A percentile compares a stretch with the other conserved stretches of the same genome.
Conservation (phyloP, 2,113 vertebrate species). For the Coptodon bakossiorum region DNA sequence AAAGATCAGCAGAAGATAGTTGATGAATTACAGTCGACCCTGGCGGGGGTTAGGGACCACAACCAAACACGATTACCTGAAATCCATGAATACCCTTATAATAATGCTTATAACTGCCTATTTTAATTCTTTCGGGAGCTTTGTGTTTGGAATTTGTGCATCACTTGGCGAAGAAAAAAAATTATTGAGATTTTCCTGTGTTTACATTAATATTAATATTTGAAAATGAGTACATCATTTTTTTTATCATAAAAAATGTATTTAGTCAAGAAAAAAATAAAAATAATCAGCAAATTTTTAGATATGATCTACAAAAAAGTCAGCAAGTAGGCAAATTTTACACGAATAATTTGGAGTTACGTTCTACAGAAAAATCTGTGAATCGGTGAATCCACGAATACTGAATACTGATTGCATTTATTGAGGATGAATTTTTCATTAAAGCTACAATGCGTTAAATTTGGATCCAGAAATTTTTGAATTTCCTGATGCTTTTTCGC, state of each 20-base stretch:
- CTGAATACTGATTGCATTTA: background rate
- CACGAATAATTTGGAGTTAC: background rate
- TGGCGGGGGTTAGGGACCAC: background rate
- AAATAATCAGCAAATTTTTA: background rate
- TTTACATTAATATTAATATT: background rate
- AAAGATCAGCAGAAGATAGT: background rate
- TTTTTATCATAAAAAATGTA: background rate
- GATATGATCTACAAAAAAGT: background rate
- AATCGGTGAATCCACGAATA: background rate
- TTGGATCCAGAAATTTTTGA: background rate
- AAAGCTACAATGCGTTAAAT: background rate
- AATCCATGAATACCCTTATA: background rate
- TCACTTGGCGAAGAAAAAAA: background rate
- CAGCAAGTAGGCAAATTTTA: background rate
- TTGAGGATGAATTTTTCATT: background rate
- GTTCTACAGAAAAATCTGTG: background rate
- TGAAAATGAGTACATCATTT: background rate
- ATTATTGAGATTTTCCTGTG: background rate
- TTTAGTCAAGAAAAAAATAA: background rate
- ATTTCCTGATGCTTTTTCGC: background rate
- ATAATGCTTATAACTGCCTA: background rate
- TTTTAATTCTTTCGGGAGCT: rapidly evolving
- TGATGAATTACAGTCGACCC: background rate
- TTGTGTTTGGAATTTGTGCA: background rate
- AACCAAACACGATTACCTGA: background rate